Base-by-base conservation (phyloP, 2,888 invertebrate species). In the Perdita meconis region DNA sequence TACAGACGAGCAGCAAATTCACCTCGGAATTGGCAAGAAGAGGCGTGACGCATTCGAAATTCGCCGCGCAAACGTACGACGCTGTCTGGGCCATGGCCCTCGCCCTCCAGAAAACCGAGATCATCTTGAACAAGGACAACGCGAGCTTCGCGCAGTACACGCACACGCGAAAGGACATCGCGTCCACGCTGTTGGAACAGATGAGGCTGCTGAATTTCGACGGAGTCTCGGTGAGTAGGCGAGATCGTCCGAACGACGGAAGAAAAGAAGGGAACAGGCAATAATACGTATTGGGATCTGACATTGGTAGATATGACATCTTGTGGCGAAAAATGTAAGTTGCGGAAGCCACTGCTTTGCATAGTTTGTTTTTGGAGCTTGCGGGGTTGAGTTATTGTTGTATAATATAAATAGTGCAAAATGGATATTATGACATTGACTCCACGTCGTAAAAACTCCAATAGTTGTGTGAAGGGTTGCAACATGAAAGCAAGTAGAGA, bases 71-170 rank as follows among this genome's bases (percentile, higher is more conserved):
- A 88, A 96, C 97, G 0, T 98, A 97, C 91, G 98, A 98, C 90
- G 97, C 98, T 0, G 96, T 98, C 0, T 98, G 98, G 98, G 95
- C 97, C 0, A 96, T 97, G 86, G 97, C 97, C 0, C 90, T 97
- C 26, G 96, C 97, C 0, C 91, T 98, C 64, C 94, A 94, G 73
- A 94, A 94, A 72, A 95, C 96, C 0, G 95, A 96, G 87, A 93
- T 93, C 22, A 92, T 93, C 60, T 95, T 95, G 93, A 93, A 89
- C 83, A 88, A 86, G 63, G 91, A 89, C 42, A 90, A 93, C 81
- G 88, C 89, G 26, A 91, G 91, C 16, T 92, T 96, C 51, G 94
- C 94, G 59, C 93, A 95, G 70, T 97, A 97, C 90, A 95, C 95
- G 89, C 97, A 97, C 89, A 94, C 94, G 47, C 94, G 96, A 78